Conservation (phyloP, 2,888 invertebrate species). For the Acheta domesticus region DNA sequence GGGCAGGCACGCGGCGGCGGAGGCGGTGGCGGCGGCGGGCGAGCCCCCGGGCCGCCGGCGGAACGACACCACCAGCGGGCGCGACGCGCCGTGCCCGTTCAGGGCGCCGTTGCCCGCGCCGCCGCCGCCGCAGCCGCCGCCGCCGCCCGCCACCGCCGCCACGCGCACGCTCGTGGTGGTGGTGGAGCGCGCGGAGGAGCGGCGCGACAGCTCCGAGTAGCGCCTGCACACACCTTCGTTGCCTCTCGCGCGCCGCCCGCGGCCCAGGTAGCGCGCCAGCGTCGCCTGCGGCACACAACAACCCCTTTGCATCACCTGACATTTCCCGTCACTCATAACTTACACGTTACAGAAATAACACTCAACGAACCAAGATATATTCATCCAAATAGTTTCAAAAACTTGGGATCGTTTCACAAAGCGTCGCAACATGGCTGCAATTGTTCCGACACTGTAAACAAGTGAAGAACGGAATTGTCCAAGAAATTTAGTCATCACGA, state of each 20-base stretch:
- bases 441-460: too few relatives aligned
- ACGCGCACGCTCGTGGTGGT: slow-evolving; percentile 29
- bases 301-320: too few relatives aligned
- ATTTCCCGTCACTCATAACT: too few relatives aligned
- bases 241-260: slow-evolving; percentile 38
- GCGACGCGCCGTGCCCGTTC: slow-evolving; percentile 41
- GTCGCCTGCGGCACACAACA: slow-evolving; percentile 34
- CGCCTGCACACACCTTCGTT: slow-evolving; percentile 35
- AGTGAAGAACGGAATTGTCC: too few relatives aligned
- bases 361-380: too few relatives aligned
- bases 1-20: slow-evolving; percentile 2
- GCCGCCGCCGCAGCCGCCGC: slow-evolving; percentile 29
- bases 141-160: slow-evolving; percentile 24
- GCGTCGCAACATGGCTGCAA: too few relatives aligned
- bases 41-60: background rate
- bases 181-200: slow-evolving; percentile 30
- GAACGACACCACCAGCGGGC: slow-evolving; percentile 49
- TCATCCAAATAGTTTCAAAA: too few relatives aligned
- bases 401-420: too few relatives aligned
- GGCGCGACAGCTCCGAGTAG: slow-evolving; percentile 35
- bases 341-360: too few relatives aligned
- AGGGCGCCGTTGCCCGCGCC: slow-evolving; percentile 36
- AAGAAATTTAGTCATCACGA: too few relatives aligned
- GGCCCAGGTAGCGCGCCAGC: slow-evolving; percentile 35
- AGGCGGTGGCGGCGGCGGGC: background rate